Evolutionary conservation across 2,888 invertebrate species (phyloP), one percentile per base, ranked within the genome.

Genomic region (Hypolimnas misippus): DNA sequence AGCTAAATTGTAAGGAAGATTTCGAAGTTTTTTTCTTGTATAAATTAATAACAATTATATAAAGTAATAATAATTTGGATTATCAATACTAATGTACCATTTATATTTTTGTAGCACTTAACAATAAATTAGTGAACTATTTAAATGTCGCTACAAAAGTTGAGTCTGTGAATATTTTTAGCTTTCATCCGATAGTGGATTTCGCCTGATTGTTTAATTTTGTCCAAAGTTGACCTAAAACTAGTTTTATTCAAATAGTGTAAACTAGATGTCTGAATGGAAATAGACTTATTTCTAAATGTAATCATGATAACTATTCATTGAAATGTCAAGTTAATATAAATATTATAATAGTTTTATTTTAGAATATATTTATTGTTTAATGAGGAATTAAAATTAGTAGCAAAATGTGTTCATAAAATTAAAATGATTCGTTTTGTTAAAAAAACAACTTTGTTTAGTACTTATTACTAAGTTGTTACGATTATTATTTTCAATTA

Each of bases 141-240:
- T 35, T 35, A 35, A 10, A 35, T 35, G 1, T 0, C 2, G 25
- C 25, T 25, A 25, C 25, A 25, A 5, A 25, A 25, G 25, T 44
- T 6, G 4, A 7, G 19, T 19, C 46, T 21, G 1, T 19, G 1
- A n/a, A 49, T 49, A 49, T 49, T 14, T 54, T 29, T 25, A 50
- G 17, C 19, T 19, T 19, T 35, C 19, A 42, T 40, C 51, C 19
- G n/a, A 19, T 16, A 40, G 51, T 42, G 40, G 50, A 51, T 17
- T 46, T 44, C 10, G 52, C 44, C 44, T 35, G 53, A 58, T 52
- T 35, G 33, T 25, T 10, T 44, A 59, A 53, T 52, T 44, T 59
- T 52, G 38, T 53, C 21, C 12, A 46, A 17, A 46, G 31, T 14
- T 38, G 44, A 59, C 46, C 46, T 46, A 35, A 54, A 46, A 25